These are phyloP conservation scores for Drosophila ercepeae DNA, from an alignment of 1,140 invertebrate species.

Conservation along the genomic window DNA sequence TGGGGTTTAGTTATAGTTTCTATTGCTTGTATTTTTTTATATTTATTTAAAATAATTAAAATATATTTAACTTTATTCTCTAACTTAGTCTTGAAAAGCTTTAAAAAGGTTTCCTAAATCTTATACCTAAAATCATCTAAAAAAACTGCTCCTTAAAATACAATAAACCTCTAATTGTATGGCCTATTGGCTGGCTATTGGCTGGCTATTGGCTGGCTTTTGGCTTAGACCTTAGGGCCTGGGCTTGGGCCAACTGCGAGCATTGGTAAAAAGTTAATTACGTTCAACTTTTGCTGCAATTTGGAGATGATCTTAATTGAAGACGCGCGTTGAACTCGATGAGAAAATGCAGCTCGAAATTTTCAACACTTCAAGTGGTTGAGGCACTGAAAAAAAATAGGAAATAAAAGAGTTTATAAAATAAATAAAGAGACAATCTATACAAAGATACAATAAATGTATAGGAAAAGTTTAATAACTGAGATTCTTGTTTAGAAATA, in stretches of 20 bases:
- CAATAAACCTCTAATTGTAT: too few relatives aligned
- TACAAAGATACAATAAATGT: too few relatives aligned
- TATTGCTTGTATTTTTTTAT: too few relatives aligned
- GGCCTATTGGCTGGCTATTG: not conserved
- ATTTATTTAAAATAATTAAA: too few relatives aligned
- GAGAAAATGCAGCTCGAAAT: constrained; percentile 53
- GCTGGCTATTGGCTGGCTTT: not conserved
- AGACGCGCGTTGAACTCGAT: constrained; percentile 50
- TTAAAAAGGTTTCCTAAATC: too few relatives aligned
- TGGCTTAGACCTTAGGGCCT: not conserved
- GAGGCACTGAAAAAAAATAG: not conserved
- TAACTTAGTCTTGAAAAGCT: too few relatives aligned
- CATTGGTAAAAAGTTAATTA: constrained; percentile 60
- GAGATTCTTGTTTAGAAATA: too few relatives aligned
- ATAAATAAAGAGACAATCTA: not conserved
- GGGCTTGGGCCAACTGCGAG: not conserved
- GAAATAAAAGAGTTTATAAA: not conserved
- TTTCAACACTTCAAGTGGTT: constrained; percentile 56
- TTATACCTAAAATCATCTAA: too few relatives aligned
- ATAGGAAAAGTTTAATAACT: too few relatives aligned
- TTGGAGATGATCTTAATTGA: constrained; percentile 79
- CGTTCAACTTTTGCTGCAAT: constrained; percentile 56
- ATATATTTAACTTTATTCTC: too few relatives aligned
- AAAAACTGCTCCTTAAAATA: too few relatives aligned
- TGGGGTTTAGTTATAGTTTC: too few relatives aligned